Conservation (phyloP, 1,140 invertebrate species). For the Micrasema longulum region DNA sequence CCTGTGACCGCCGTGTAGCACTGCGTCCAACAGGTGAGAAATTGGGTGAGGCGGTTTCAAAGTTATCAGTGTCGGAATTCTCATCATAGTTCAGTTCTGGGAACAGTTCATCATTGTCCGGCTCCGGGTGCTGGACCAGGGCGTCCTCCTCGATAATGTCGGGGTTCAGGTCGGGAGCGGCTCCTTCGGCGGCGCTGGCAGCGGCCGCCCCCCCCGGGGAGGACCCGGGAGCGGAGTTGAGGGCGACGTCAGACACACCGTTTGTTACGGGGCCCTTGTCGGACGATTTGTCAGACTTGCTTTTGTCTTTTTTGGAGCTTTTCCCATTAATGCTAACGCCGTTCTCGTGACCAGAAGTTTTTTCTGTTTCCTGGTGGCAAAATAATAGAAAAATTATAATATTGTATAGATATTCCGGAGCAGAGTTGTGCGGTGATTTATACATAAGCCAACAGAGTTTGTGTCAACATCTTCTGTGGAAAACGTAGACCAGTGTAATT, state of each 20-base stretch:
- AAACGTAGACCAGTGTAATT: too few relatives aligned
- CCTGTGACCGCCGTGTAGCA: constrained; percentile 51
- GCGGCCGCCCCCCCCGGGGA: neutral
- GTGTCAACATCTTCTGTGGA: too few relatives aligned
- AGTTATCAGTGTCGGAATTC: constrained; percentile 50
- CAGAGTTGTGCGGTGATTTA: too few relatives aligned
- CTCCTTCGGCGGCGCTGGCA: neutral
- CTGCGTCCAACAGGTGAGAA: constrained; percentile 50
- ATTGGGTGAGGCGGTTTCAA: constrained; percentile 51
- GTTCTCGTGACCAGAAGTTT: constrained; percentile 23
- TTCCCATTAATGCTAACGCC: constrained; percentile 31
- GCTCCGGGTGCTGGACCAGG: constrained; percentile 39
- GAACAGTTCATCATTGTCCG: constrained; percentile 53
- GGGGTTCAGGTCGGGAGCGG: constrained; percentile 31
- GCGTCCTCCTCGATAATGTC: constrained; percentile 50
- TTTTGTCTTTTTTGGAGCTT: constrained; percentile 37
- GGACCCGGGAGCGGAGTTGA: constrained; percentile 27
- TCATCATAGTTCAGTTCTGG: constrained; percentile 53
- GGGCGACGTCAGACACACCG: constrained; percentile 46
- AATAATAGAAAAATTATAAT: constrained; percentile 1
- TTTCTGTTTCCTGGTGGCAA: constrained; percentile 42
- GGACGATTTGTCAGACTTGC: constrained; percentile 10
- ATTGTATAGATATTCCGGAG: too few relatives aligned
- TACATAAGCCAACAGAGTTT: too few relatives aligned
- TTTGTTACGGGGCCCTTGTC: constrained; percentile 41